phyloP scores from a whole-genome alignment of 2,113 vertebrate species.

The Bubo scandiacus region DNA sequence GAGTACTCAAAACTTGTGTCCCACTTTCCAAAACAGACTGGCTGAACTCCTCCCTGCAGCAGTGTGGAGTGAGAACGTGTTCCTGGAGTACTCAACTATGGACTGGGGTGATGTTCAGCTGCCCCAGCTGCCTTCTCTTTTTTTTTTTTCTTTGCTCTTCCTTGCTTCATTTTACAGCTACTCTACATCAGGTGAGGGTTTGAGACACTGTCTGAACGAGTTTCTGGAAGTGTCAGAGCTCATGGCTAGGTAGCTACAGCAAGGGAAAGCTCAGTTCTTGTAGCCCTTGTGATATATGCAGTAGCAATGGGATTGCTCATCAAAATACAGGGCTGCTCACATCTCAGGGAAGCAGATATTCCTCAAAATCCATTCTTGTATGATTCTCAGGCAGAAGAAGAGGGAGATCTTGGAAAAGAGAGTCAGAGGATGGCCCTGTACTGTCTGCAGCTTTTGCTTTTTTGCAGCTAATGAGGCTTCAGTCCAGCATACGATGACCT shows the following conservation, averaged over 20 bases:
- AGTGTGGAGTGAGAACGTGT: accelerated
- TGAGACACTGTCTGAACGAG: neutral
- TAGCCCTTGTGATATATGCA: accelerated
- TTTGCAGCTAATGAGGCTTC: neutral
- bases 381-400: neutral
- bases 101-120: neutral
- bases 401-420: neutral
- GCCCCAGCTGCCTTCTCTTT: too few relatives aligned
- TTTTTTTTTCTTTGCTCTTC: neutral
- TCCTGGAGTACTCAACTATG: neutral
- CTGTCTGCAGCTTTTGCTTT: neutral
- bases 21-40: neutral
- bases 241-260: neutral
- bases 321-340: neutral
- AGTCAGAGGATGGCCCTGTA: neutral
- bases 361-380: neutral
- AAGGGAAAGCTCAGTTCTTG: neutral
- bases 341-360: neutral
- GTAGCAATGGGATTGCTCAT: neutral
- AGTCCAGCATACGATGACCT: neutral
- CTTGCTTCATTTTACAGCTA: neutral
- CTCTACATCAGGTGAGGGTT: accelerated
- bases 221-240: neutral
- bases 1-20: neutral
- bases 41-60: neutral